Percentiles rank a stretch among this genome's conserved stretches.
Conservation (phyloP, 1,140 invertebrate genomes). For the Drosophila azteca region DNA sequence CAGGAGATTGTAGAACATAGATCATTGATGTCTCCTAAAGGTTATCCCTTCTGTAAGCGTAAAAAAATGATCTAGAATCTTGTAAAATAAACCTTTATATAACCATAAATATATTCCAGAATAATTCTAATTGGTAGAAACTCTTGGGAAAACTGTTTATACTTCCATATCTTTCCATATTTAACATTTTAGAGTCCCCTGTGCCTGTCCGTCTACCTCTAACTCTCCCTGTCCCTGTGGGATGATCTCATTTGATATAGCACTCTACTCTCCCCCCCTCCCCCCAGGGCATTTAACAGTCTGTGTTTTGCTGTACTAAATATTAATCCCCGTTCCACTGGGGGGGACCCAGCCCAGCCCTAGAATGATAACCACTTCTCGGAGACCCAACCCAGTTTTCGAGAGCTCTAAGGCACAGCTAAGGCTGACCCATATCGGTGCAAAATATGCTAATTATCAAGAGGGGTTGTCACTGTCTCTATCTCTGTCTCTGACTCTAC, state of each 20-base stretch:
- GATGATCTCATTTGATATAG: slow-evolving; percentile 11
- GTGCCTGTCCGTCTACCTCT: too few species aligned
- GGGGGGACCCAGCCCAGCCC: not conserved
- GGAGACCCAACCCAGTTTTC: slow-evolving; percentile 65
- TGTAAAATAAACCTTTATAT: too few species aligned
- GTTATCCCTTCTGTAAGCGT: too few species aligned
- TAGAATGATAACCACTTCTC: slow-evolving; percentile 22
- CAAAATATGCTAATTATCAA: slow-evolving; percentile 78
- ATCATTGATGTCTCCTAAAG: too few species aligned
- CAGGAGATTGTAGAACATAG: too few species aligned
- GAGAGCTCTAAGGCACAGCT: slow-evolving; percentile 40
- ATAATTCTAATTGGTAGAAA: too few species aligned
- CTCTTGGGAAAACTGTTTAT: too few species aligned
- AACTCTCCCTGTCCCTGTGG: not conserved
- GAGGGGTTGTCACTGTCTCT: slow-evolving; percentile 16
- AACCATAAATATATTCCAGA: too few species aligned
- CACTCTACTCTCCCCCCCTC: not conserved
- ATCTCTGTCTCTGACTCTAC: slow-evolving; percentile 2
- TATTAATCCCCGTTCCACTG: slow-evolving; percentile 6
- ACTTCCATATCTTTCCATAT: not conserved
- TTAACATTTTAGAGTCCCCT: too few species aligned
- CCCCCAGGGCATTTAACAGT: slow-evolving; percentile 17
- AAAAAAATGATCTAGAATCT: too few species aligned
- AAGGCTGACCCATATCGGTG: slow-evolving; percentile 76
- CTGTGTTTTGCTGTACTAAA: slow-evolving; percentile 9